These are phyloP conservation scores for Panagrolaimus sp. DNA, from an alignment of 1,140 invertebrate species.

Conservation along the genomic window DNA sequence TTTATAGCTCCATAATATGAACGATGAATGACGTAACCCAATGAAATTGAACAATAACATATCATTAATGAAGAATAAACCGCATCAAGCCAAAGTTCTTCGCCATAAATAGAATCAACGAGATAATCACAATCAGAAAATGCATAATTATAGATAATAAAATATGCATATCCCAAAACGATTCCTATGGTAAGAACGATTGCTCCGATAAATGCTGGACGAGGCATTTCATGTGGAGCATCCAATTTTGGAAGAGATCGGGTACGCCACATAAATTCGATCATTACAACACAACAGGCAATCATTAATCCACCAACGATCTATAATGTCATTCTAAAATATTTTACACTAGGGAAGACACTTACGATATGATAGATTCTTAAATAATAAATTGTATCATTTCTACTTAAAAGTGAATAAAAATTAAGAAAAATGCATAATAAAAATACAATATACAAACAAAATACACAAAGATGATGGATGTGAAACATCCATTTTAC, in stretches of 20 bases:
- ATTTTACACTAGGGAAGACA: conserved; percentile 15
- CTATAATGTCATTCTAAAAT: conserved; percentile 34
- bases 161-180: conserved; percentile 53
- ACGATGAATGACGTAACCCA: conserved; percentile 52
- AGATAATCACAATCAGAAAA: conserved; percentile 55
- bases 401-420: conserved; percentile 48
- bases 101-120: conserved; percentile 46
- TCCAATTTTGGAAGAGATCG: conserved; percentile 45
- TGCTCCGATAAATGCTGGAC: conserved; percentile 53
- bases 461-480: conserved; percentile 6
- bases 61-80: conserved; percentile 53
- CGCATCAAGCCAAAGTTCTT: conserved; percentile 48
- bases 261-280: conserved; percentile 47
- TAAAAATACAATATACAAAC: conserved; percentile 44
- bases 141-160: conserved; percentile 55
- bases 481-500: conserved; percentile 14
- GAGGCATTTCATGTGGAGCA: conserved; percentile 50
- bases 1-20: conserved; percentile 54
- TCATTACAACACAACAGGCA: conserved; percentile 39
- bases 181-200: conserved; percentile 52
- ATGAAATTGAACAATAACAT: conserved; percentile 42
- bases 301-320: conserved; percentile 43
- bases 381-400: conserved; percentile 53
- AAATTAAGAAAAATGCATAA: conserved; percentile 50
- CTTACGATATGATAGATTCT: conserved; percentile 53